Conservation (phyloP, 1,140 invertebrate species). For the Rhynchophorus ferrugineus region DNA sequence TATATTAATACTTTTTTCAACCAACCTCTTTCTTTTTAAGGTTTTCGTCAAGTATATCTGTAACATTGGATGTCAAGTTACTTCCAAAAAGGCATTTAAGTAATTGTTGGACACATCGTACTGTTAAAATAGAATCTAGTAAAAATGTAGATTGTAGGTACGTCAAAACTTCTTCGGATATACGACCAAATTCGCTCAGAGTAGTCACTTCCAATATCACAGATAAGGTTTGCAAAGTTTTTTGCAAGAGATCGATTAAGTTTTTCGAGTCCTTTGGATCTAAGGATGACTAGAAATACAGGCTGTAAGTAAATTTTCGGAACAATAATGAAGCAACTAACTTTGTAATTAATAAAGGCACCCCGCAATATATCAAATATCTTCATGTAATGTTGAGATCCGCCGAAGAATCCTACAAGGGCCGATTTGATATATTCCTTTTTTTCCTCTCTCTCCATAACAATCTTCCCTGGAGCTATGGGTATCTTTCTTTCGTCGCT, state of each 20-base stretch:
- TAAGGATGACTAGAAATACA: slow-evolving; percentile 55
- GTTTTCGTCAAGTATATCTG: slow-evolving; percentile 14
- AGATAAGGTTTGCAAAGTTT: slow-evolving; percentile 57
- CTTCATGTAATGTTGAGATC: slow-evolving; percentile 67
- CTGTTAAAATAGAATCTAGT: slow-evolving; percentile 60
- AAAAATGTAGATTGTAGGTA: slow-evolving; percentile 67
- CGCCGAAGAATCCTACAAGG: slow-evolving; percentile 55
- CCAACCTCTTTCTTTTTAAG: slow-evolving; percentile 8
- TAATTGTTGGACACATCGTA: slow-evolving; percentile 75
- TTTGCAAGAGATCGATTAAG: slow-evolving; percentile 63
- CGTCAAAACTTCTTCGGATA: slow-evolving; percentile 73
- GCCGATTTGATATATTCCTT: slow-evolving; percentile 39
- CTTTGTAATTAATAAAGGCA: slow-evolving; percentile 74
- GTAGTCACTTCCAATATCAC: slow-evolving; percentile 71
- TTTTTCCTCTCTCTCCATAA: slow-evolving; percentile 34
- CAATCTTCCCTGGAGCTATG: neutral
- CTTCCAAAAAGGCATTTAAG: slow-evolving; percentile 76
- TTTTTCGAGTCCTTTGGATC: slow-evolving; percentile 64
- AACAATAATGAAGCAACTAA: slow-evolving; percentile 30
- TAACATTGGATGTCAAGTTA: slow-evolving; percentile 59
- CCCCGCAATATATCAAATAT: slow-evolving; percentile 66
- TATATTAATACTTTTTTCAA: slow-evolving; percentile 21
- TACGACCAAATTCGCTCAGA: slow-evolving; percentile 61
- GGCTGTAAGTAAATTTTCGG: neutral
- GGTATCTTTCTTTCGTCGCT: slow-evolving; percentile 27